Base-by-base conservation (phyloP, 2,113 vertebrate genomes). In the Garra rufa region DNA sequence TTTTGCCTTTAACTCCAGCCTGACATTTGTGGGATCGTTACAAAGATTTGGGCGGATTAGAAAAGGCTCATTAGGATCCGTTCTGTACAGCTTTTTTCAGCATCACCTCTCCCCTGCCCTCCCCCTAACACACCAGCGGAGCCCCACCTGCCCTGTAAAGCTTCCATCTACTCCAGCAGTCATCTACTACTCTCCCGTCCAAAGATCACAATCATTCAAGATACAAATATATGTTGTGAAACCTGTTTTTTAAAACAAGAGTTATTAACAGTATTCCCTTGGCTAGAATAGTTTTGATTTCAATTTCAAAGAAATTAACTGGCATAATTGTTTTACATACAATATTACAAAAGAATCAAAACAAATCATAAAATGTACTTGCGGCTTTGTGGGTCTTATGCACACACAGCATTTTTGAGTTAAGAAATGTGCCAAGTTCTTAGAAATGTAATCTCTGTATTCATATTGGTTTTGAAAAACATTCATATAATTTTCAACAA, bases 31-130 rank as follows among this genome's bases (percentile, higher is more conserved):
- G 82, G 83, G 78, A 91, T 91, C 86, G 85, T 90, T 89, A 88
- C 83, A 38, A 67, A 89, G 91, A 91, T 91, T 90, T 91, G 86
- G 83, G 34, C 13, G 90, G 89, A 92, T 92, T 90, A 91, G 24
- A 73, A 63, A 67, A 55, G 65, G 44, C 38, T 69, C 69, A 76
- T 87, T 59, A 83, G 21, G 43, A 26, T 57, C 65, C 30, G 6
- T 75, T 75, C 44, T 75, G 26, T 75, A 26, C n/a, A 75, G 73
- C 46, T 63, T 73, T 71, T 43, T 83, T 46, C 81, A 52, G 50
- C 17, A 41, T 65, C 63, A 41, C 52, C 79, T 83, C 55, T 69
- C 73, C 74, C 41, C 57, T 65, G 41, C 21, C 26, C 0, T 30
- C 17, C 67, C 82, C 63, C 10, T 24, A 14, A 63, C 50, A 41